phyloP scores from a whole-genome alignment of 2,888 invertebrate species.

The Rhyacophila evoluta region DNA sequence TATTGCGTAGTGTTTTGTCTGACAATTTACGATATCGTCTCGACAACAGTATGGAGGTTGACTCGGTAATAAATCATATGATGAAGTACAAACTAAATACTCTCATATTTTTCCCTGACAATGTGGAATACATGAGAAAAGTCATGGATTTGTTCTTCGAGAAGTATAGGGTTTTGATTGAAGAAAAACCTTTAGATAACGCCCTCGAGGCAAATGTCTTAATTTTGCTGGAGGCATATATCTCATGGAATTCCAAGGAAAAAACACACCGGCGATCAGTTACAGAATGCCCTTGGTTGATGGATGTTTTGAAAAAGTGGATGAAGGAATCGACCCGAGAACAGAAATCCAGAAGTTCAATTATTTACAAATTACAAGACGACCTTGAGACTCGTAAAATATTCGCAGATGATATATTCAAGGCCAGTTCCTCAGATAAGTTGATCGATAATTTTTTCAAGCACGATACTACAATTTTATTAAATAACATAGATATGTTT shows the following conservation, averaged over 20 bases:
- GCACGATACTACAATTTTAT: conserved; percentile 33
- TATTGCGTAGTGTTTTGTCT: conserved; percentile 55
- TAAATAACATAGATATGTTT: conserved; percentile 31
- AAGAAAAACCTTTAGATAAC: not conserved
- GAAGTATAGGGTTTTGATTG: conserved; percentile 42
- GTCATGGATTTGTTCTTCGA: conserved; percentile 56
- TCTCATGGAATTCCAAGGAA: conserved; percentile 11
- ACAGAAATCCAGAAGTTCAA: not conserved
- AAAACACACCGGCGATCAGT: not conserved
- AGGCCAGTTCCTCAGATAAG: not conserved
- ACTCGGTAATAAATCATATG: conserved; percentile 39
- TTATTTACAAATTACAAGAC: not conserved
- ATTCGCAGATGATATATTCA: conserved; percentile 42
- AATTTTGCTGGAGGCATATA: not conserved
- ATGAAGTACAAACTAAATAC: conserved; percentile 40
- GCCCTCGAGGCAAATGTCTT: not conserved
- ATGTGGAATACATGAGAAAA: conserved; percentile 56
- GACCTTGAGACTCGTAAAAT: conserved; percentile 36
- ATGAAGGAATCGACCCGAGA: conserved; percentile 46
- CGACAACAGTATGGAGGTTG: conserved; percentile 33
- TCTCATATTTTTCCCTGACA: conserved; percentile 31
- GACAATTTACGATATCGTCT: conserved; percentile 46
- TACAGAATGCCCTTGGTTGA: conserved; percentile 37
- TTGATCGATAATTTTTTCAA: conserved; percentile 28
- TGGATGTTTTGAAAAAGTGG: conserved; percentile 41